These are phyloP conservation scores for Drosophila trapezifrons DNA, from an alignment of 1,140 invertebrate genomes.

Conservation along the genomic window DNA sequence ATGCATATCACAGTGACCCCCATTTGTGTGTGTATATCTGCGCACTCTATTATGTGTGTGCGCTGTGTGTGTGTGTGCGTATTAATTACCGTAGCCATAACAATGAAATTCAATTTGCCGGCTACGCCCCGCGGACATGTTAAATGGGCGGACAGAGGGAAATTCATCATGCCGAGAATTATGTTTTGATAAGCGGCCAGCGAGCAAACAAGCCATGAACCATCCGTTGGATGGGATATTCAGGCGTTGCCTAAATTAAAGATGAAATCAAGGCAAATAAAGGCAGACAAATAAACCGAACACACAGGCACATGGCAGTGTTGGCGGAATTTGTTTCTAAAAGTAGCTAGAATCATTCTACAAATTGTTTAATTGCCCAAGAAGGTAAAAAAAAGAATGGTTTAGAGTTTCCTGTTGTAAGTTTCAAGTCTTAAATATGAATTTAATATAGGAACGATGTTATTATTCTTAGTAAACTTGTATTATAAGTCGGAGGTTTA, in stretches of 20 bases:
- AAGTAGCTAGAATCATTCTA: too few relatives aligned
- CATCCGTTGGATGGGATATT: conserved; percentile 8
- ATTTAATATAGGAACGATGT: too few relatives aligned
- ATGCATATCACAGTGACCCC: conserved; percentile 26
- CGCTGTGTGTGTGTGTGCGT: conserved; percentile 8
- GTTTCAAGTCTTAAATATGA: too few relatives aligned
- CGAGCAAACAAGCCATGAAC: conserved; percentile 36
- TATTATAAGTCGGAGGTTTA: too few relatives aligned
- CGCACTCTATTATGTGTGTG: background rate
- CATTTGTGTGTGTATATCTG: conserved; percentile 8
- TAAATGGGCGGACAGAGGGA: conserved; percentile 47
- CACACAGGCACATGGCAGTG: conserved; percentile 6
- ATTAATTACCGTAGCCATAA: conserved; percentile 60
- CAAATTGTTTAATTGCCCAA: too few relatives aligned
- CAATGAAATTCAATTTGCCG: conserved; percentile 65
- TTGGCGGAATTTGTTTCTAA: background rate
- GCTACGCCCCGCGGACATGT: conserved; percentile 34
- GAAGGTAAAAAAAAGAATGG: too few relatives aligned
- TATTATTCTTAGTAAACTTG: too few relatives aligned
- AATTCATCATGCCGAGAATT: conserved; percentile 61
- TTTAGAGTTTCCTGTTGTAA: too few relatives aligned
- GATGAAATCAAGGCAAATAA: conserved; percentile 73
- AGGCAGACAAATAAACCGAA: conserved; percentile 43
- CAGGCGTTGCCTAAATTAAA: conserved; percentile 60
- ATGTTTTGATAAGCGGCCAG: conserved; percentile 63